Evolutionary conservation across 2,797 vertebrate genomes (phyloP).

Genomic region (Petrocephalus schoutedeni): DNA sequence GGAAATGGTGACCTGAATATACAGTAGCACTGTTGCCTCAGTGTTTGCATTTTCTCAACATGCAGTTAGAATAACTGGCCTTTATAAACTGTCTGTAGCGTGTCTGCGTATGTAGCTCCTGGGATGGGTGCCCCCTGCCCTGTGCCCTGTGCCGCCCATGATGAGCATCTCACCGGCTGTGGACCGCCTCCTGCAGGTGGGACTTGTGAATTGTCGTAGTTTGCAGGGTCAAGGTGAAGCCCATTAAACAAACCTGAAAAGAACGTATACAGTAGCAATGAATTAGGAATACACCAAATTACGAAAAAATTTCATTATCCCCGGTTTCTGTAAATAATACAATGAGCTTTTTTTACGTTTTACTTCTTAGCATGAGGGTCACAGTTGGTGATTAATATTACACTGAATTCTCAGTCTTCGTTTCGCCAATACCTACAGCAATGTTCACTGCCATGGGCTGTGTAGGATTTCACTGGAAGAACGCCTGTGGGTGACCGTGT

Average conservation of each 20-base stretch:
- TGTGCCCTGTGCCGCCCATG: background rate
- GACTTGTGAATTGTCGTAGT: conserved; percentile 21
- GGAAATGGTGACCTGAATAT: background rate
- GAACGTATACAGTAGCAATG: background rate
- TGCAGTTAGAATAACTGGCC: background rate
- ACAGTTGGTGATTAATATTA: background rate
- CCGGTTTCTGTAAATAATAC: background rate
- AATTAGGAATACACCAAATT: background rate
- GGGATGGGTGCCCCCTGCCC: background rate
- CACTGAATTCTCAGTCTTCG: background rate
- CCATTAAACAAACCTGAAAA: conserved; percentile 44
- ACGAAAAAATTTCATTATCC: background rate
- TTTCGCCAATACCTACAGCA: background rate
- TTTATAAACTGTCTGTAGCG: background rate
- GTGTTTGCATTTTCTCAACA: background rate
- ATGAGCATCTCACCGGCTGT: conserved; percentile 43
- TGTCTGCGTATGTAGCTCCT: background rate
- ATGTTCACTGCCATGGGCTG: background rate
- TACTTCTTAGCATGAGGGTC: background rate
- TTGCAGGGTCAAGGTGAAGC: conserved; percentile 32
- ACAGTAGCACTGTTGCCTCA: background rate
- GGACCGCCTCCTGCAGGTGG: conserved; percentile 25
- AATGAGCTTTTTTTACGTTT: background rate
- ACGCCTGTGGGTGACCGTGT: background rate
- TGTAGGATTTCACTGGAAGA: background rate